Conservation (phyloP, 2,797 vertebrate genomes). For the Spheniscus humboldti region DNA sequence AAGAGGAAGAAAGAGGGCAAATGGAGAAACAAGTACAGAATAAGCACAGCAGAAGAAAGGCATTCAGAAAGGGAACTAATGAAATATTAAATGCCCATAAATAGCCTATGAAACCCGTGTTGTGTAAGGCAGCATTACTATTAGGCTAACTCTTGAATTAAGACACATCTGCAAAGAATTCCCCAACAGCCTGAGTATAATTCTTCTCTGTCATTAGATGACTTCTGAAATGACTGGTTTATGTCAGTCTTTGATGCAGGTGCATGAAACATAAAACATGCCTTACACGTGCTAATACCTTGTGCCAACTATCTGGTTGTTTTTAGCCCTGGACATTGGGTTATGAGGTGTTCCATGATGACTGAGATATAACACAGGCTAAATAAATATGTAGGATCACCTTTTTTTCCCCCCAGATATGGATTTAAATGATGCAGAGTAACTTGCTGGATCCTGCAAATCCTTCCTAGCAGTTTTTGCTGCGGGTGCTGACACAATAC, state of each 20-base stretch:
- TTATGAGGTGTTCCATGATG: neutral
- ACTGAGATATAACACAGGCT: neutral
- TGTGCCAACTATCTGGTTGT: neutral
- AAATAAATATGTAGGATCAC: neutral
- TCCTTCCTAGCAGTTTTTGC: neutral
- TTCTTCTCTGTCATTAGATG: neutral
- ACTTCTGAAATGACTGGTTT: neutral
- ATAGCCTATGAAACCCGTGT: neutral
- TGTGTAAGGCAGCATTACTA: neutral
- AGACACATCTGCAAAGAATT: neutral
- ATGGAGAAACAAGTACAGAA: neutral
- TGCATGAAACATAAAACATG: neutral
- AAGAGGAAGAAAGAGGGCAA: neutral
- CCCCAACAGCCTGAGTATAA: neutral
- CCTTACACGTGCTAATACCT: neutral
- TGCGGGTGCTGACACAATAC: neutral
- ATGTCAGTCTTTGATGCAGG: neutral
- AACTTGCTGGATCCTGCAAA: neutral
- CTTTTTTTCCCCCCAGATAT: fast-evolving
- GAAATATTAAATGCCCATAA: neutral
- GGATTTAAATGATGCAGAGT: neutral
- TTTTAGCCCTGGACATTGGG: neutral
- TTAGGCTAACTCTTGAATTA: neutral
- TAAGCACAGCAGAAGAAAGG: neutral
- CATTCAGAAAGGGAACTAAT: neutral